phyloP scores from a whole-genome alignment of 2,113 vertebrate genomes.

The Pungitius pungitius region DNA sequence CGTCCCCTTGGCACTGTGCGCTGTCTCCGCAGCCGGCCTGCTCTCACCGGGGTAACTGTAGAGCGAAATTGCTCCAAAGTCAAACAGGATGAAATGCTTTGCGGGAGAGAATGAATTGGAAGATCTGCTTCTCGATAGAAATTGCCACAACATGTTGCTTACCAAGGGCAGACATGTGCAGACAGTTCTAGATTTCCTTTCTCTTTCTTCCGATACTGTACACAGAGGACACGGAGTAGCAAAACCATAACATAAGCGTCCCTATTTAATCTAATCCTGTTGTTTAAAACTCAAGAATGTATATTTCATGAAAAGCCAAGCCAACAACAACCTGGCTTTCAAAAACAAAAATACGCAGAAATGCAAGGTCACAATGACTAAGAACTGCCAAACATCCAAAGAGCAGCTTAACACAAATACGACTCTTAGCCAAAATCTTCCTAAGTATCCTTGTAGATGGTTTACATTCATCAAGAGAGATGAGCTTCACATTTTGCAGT shows the following conservation, averaged over 20 bases:
- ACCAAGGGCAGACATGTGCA: constrained; percentile 44
- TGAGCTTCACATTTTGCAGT: constrained; percentile 32
- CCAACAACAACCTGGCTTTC: background rate
- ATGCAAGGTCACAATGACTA: constrained; percentile 52
- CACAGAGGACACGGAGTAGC: background rate
- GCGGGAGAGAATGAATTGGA: constrained; percentile 31
- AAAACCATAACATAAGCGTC: background rate
- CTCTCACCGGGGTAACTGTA: constrained; percentile 41
- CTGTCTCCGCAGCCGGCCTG: constrained; percentile 45
- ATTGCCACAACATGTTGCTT: constrained; percentile 32
- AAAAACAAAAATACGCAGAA: background rate
- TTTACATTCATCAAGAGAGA: constrained; percentile 46
- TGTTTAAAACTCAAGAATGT: constrained; percentile 20
- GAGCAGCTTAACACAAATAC: constrained; percentile 45
- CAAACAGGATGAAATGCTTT: constrained; percentile 28
- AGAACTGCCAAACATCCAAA: constrained; percentile 32
- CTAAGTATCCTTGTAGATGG: constrained; percentile 41
- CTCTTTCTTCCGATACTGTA: constrained; percentile 19
- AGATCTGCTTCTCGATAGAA: constrained; percentile 54
- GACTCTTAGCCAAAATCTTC: constrained; percentile 37
- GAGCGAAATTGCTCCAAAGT: constrained; percentile 42
- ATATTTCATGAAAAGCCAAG: constrained; percentile 4
- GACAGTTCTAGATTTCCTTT: constrained; percentile 31
- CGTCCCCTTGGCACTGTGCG: constrained; percentile 51
- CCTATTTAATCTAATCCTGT: constrained; percentile 7